Evolutionary conservation across 2,113 vertebrate species (phyloP), one percentile per base, ranked within the genome.

Genomic region (Xenopus laevis): DNA sequence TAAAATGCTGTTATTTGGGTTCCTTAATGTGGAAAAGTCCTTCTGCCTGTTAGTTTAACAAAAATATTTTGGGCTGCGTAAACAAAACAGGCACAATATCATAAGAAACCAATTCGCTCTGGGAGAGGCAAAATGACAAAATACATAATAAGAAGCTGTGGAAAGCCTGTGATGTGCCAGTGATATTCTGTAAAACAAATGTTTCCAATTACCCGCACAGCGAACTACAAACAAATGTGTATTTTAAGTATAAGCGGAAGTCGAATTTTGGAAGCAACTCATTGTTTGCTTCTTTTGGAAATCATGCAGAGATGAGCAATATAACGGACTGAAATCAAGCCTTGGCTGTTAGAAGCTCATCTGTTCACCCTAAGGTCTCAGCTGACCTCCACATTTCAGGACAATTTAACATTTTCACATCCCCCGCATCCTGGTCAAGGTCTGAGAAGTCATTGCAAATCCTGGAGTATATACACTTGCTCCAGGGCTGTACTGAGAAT

Each of bases 291-390:
- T 76, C 69, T 57, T 70, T 70, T 68, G 67, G 59, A 76, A 21
- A 76, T 46, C 21, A 27, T 46, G 18, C 17, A 69, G 9, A 59
- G 73, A 68, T 44, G 46, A 68, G 45, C 66, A 61, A 40, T 20
- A 18, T 16, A 68, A 47, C 59, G 27, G 65, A 65, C n/a, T 67
- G 30, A 69, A 57, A 50, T 70, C 10, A 67, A 64, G 8, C n/a
- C 50, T 47, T 55, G 59, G 21, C 46, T 75, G 10, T 62, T 8
- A 40, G 20, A 70, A 64, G 13, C 18, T 77, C 74, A 77, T 77
- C 67, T 77, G 74, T 77, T 77, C 67, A 23, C 59, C 74, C 74
- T 70, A 30, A 60, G 74, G 53, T 62, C 50, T 46, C 20, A n/a
- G 45, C 4, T 62, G 74, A 77, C 74, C 74, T 64, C 60, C 23